Evolutionary conservation across 2,888 invertebrate genomes (phyloP).

Genomic region (Metopia argyrocephala): DNA sequence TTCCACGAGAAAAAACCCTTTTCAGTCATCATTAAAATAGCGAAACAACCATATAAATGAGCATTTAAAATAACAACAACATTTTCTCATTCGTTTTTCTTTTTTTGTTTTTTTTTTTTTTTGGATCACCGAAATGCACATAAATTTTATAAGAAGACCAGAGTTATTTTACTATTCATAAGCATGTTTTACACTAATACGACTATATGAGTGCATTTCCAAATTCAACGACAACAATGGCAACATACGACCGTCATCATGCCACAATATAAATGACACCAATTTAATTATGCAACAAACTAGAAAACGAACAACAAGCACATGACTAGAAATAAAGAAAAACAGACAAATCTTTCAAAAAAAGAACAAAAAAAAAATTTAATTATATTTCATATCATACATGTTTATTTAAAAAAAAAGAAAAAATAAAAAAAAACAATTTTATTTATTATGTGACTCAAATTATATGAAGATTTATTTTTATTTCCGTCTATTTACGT

Average conservation of each 20-base stretch:
- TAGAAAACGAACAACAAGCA: not conserved
- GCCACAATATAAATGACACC: constrained; percentile 62
- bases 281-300: constrained; percentile 59
- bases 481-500: not conserved
- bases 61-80: not conserved
- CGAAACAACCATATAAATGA: not conserved
- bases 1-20: too few species aligned
- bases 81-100: not conserved
- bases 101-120: not conserved
- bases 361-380: not conserved
- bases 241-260: constrained; percentile 46
- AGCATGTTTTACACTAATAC: constrained; percentile 63
- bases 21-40: not conserved
- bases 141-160: constrained; percentile 47
- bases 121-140: constrained; percentile 18
- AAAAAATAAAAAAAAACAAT: too few species aligned
- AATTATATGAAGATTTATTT: constrained; percentile 46
- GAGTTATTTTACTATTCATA: constrained; percentile 56
- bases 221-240: not conserved
- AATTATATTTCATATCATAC: not conserved
- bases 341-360: not conserved
- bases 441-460: constrained; percentile 43
- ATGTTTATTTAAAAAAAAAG: not conserved
- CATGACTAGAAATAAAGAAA: not conserved
- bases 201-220: constrained; percentile 26